A percentile compares a stretch with the other conserved stretches of the same genome.
Evolutionary conservation across 2,888 invertebrate genomes (phyloP).

Genomic region (Fragum whitleyi): DNA sequence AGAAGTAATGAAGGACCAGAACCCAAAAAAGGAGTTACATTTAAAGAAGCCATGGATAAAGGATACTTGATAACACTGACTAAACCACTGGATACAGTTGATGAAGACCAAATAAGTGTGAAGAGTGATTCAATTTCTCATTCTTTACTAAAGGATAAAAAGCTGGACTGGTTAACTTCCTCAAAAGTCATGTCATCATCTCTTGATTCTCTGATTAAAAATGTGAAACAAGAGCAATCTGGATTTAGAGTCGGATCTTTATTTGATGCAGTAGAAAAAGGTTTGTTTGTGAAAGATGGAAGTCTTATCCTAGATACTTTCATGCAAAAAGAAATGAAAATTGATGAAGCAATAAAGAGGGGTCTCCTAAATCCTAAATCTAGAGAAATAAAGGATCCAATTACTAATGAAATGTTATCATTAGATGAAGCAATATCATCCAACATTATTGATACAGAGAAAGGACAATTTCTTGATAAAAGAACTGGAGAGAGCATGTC

Average conservation of each 20-base stretch:
- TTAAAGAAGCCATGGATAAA: constrained; percentile 60
- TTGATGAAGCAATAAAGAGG: constrained; percentile 86
- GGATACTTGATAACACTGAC: constrained; percentile 53
- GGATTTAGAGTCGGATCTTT: constrained; percentile 68
- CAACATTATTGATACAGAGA: constrained; percentile 69
- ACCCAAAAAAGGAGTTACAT: constrained; percentile 45
- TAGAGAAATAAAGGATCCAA: constrained; percentile 85
- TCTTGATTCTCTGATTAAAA: constrained; percentile 74
- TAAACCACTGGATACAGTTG: constrained; percentile 23
- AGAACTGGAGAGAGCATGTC: constrained; percentile 66
- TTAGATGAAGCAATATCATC: constrained; percentile 73
- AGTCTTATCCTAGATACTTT: constrained; percentile 68
- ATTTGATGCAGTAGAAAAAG: constrained; percentile 69
- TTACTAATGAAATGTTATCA: constrained; percentile 86
- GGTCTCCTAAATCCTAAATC: constrained; percentile 85
- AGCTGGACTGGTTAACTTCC: constrained; percentile 67
- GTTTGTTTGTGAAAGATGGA: constrained; percentile 57
- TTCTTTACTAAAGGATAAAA: constrained; percentile 39
- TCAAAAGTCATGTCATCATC: constrained; percentile 75
- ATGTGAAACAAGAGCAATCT: constrained; percentile 64
- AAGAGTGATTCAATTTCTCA: constrained; percentile 62
- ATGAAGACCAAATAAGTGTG: constrained; percentile 54
- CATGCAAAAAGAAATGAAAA: constrained; percentile 76
- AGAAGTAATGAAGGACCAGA: constrained; percentile 7
- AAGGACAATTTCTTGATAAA: constrained; percentile 72